A percentile compares a stretch with the other conserved stretches of the same genome.
Conservation (phyloP, 2,888 invertebrate species). For the Phaonia tiefii region DNA sequence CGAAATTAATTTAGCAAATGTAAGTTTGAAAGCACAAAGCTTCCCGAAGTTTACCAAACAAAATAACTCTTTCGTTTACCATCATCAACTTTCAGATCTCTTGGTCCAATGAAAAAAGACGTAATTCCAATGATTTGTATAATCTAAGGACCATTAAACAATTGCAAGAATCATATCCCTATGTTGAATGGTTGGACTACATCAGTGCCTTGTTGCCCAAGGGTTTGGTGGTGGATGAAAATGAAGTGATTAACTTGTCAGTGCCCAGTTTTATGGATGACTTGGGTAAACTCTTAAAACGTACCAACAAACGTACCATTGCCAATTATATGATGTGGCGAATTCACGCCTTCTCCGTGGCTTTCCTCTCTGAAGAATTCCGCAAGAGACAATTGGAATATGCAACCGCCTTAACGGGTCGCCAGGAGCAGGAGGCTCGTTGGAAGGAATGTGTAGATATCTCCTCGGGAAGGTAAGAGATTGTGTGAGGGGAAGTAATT, state of each 20-base stretch:
- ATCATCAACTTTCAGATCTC: slow-evolving; percentile 84
- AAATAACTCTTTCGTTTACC: not conserved
- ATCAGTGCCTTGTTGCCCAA: slow-evolving; percentile 90
- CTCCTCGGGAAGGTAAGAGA: slow-evolving; percentile 86
- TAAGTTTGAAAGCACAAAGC: slow-evolving; percentile 81
- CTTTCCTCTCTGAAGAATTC: slow-evolving; percentile 89
- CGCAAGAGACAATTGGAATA: slow-evolving; percentile 90
- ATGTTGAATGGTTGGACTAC: slow-evolving; percentile 84
- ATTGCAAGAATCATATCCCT: slow-evolving; percentile 87
- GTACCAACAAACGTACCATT: slow-evolving; percentile 84
- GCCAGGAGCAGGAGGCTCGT: slow-evolving; percentile 91
- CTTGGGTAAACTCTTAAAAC: slow-evolving; percentile 84
- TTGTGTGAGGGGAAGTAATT: not conserved
- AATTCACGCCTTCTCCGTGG: slow-evolving; percentile 89
- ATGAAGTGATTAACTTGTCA: slow-evolving; percentile 91
- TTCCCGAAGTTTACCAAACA: not conserved
- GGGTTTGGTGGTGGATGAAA: slow-evolving; percentile 83
- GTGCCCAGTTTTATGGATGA: slow-evolving; percentile 90
- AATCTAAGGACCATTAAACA: slow-evolving; percentile 93
- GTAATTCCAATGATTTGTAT: slow-evolving; percentile 94
- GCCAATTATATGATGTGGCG: slow-evolving; percentile 98
- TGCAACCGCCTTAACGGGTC: slow-evolving; percentile 90
- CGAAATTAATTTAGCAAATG: slow-evolving; percentile 94
- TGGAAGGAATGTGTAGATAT: slow-evolving; percentile 96
- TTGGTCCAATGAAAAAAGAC: slow-evolving; percentile 92